These are phyloP conservation scores for Odontomachus brunneus DNA, from an alignment of 1,140 invertebrate species.

Conservation along the genomic window DNA sequence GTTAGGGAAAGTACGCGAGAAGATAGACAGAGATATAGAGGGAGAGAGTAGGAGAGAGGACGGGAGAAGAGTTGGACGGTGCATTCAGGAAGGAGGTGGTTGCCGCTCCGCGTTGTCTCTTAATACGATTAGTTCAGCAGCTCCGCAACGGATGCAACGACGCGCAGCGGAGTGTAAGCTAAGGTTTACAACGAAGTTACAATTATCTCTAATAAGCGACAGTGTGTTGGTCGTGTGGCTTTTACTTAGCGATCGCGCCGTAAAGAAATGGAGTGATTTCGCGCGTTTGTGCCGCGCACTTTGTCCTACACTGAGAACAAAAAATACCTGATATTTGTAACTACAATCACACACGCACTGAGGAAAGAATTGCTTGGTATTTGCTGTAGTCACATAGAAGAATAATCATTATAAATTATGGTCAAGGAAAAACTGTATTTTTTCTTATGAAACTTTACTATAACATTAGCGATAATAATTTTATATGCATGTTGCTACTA, in stretches of 20 bases:
- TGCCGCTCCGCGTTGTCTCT: conserved; percentile 49
- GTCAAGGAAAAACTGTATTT: too few relatives aligned
- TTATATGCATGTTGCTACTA: too few relatives aligned
- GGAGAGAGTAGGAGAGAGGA: conserved; percentile 6
- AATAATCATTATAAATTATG: too few relatives aligned
- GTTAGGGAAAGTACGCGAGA: conserved; percentile 35
- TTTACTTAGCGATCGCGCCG: not conserved
- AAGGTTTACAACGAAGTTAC: conserved; percentile 27
- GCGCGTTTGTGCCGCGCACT: not conserved
- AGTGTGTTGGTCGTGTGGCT: conserved; percentile 12
- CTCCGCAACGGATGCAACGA: conserved; percentile 27
- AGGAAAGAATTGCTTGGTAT: too few relatives aligned
- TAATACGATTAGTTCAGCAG: conserved; percentile 55
- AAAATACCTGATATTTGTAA: too few relatives aligned
- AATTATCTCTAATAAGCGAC: conserved; percentile 48
- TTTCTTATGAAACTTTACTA: too few relatives aligned
- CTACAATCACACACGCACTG: too few relatives aligned
- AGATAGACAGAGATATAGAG: not conserved
- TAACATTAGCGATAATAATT: too few relatives aligned
- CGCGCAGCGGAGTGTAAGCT: conserved; percentile 20
- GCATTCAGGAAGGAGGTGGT: conserved; percentile 40
- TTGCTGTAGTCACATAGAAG: too few relatives aligned
- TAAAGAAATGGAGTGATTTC: not conserved
- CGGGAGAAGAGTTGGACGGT: not conserved
- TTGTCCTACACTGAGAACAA: too few relatives aligned